Conservation (phyloP, 2,888 invertebrate species). For the Petrophora chlorosata region DNA sequence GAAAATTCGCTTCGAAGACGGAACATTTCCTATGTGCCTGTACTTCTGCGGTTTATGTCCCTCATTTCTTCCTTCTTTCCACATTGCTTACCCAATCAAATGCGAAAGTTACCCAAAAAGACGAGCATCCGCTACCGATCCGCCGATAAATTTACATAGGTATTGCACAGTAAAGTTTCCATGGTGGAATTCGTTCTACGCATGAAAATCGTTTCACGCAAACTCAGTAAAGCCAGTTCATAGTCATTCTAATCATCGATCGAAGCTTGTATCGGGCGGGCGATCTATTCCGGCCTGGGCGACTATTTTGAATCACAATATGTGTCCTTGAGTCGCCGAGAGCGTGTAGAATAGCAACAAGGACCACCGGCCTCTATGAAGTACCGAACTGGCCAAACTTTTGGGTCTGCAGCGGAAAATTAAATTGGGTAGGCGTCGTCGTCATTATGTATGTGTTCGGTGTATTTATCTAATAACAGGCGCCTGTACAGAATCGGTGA, state of each 20-base stretch:
- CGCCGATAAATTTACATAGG: slow-evolving; percentile 51
- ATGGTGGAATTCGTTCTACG: slow-evolving; percentile 48
- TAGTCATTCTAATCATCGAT: slow-evolving; percentile 68
- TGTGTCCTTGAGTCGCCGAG: slow-evolving; percentile 71
- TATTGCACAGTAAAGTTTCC: slow-evolving; percentile 54
- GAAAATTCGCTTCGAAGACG: slow-evolving; percentile 13
- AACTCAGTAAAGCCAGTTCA: slow-evolving; percentile 51
- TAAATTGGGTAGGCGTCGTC: slow-evolving; percentile 40
- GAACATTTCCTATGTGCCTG: slow-evolving; percentile 17
- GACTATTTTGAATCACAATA: slow-evolving; percentile 73
- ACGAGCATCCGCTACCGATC: slow-evolving; percentile 21
- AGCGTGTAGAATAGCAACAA: slow-evolving; percentile 71
- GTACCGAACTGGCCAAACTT: slow-evolving; percentile 35
- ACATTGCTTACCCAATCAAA: slow-evolving; percentile 36
- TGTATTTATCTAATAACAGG: slow-evolving; percentile 24
- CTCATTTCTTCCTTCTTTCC: slow-evolving; percentile 33
- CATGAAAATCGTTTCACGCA: slow-evolving; percentile 60
- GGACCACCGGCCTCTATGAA: slow-evolving; percentile 71
- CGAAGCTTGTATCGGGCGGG: slow-evolving; percentile 57
- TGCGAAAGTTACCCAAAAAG: slow-evolving; percentile 28
- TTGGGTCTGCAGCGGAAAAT: slow-evolving; percentile 44
- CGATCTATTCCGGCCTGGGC: slow-evolving; percentile 74
- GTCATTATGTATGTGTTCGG: slow-evolving; percentile 24
- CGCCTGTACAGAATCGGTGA: slow-evolving; percentile 18
- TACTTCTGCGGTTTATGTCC: slow-evolving; percentile 31